Base-by-base conservation (phyloP, 2,888 invertebrate genomes). In the Hipparchia sbordonii region DNA sequence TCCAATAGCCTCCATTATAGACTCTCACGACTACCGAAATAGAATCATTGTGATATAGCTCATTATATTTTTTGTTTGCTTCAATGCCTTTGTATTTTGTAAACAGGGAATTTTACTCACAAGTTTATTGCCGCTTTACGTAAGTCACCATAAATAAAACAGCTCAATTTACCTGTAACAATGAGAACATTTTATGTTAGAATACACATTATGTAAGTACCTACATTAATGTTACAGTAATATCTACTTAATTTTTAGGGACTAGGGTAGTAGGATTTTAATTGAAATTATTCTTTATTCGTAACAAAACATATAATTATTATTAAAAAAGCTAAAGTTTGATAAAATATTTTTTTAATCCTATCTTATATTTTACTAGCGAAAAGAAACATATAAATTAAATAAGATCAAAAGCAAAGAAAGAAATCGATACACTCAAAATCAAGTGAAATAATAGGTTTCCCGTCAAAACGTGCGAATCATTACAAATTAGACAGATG, bases 111-210 rank as follows among this genome's bases (percentile, higher is more conserved):
- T 67, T 56, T 2, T 12, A 66, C 66, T 67, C 9, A 56, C 45
- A 33, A 57, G 39, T n/a, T 39, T 7, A 13, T 54, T 39, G n/a
- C 61, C 13, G 12, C n/a, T 61, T 62, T n/a, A 62, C 63, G 9
- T 65, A 23, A 52, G 7, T 7, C 2, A 10, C 8, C 46, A 3
- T 6, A 23, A 51, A 52, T 52, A 23, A 65, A 56, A 71, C 46
- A 6, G 46, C 51, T 54, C 10, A 67, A 51, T 23, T 9, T 48
- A 79, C 78, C 79, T 79, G 77, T 48, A 79, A 79, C 69, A 75
- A 67, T 72, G 67, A 70, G 13, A 52, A 52, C 57, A 39, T 60
- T 10, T 10, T 12, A 10, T 57, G 8, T 60, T 60, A 60, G 59
- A 60, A 60, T 12, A 60, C 12, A 23, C 23, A 23, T 23, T 23